Evolutionary conservation across 2,888 invertebrate species (phyloP), one percentile per base, ranked within the genome.

Genomic region (Rhagonycha lutea): DNA sequence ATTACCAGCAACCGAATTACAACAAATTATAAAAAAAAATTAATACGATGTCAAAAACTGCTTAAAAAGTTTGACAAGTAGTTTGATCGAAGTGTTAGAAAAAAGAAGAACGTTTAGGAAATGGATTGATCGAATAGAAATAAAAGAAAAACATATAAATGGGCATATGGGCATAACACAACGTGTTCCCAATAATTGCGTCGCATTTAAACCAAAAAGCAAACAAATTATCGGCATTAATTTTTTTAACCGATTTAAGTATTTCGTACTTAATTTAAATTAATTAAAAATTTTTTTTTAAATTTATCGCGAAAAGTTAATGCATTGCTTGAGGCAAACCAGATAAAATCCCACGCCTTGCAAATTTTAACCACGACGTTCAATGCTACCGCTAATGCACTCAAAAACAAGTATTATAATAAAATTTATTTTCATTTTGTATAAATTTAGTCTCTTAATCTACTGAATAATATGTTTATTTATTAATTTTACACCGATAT

Each of bases 261-360:
- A 32, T 62, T 71, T 29, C 71, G 23, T 32, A n/a, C 47, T 47
- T 47, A 47, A 23, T 65, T 63, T 65, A 65, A 65, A 65, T 47
- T 65, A 71, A 71, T 71, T 62, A 29, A 65, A 47, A 65, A 63
- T 14, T 65, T 47, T 65, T 63, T 63, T 70, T 71, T 71, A 60
- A 23, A 71, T 71, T 71, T 71, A 71, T 71, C 71, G 63, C 60
- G 29, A 26, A 47, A 60, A 23, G 65, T 60, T 71, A 71, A 71
- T 71, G 71, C 71, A 71, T 47, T 47, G 65, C 71, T 71, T 12
- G 32, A n/a, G 65, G 71, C 65, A 65, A 14, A 65, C 24, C 70
- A 10, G 8, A 26, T 26, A 26, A 65, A 65, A 65, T 26, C n/a
- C 23, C 23, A 26, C 23, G 29, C 23, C 47, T 60, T 65, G 47